Conservation (phyloP, 2,797 vertebrate species). For the Ateles fusciceps region DNA sequence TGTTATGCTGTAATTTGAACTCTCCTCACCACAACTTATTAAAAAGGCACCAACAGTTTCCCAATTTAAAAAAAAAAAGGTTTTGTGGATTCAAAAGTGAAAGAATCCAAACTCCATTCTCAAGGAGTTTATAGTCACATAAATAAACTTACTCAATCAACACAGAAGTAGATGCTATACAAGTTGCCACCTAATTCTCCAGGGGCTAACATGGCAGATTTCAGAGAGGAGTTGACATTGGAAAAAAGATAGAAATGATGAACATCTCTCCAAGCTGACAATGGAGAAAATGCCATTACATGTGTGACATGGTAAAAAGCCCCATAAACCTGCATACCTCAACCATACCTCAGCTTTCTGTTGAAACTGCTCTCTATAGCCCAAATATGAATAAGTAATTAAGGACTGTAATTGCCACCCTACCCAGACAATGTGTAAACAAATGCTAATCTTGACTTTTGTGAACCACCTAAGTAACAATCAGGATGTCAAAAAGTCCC, state of each 20-base stretch:
- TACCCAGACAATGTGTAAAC: too few species aligned
- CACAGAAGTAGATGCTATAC: background rate
- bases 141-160: background rate
- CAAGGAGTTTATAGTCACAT: background rate
- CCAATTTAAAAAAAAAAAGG: constrained; percentile 41
- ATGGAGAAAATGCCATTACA: background rate
- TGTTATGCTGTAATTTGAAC: constrained; percentile 78
- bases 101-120: background rate
- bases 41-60: constrained; percentile 83
- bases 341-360: too few species aligned
- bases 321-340: too few species aligned
- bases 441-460: too few species aligned
- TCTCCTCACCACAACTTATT: constrained; percentile 80
- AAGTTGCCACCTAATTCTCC: background rate
- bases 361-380: too few species aligned
- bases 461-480: too few species aligned
- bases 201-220: background rate
- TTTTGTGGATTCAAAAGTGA: background rate
- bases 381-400: too few species aligned
- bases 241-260: background rate
- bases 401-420: too few species aligned
- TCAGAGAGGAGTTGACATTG: background rate
- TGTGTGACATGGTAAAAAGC: too few species aligned
- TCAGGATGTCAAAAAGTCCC: too few species aligned
- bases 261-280: background rate